Evolutionary conservation across 1,140 invertebrate species (phyloP).

Genomic region (Potamilus streckersoni): DNA sequence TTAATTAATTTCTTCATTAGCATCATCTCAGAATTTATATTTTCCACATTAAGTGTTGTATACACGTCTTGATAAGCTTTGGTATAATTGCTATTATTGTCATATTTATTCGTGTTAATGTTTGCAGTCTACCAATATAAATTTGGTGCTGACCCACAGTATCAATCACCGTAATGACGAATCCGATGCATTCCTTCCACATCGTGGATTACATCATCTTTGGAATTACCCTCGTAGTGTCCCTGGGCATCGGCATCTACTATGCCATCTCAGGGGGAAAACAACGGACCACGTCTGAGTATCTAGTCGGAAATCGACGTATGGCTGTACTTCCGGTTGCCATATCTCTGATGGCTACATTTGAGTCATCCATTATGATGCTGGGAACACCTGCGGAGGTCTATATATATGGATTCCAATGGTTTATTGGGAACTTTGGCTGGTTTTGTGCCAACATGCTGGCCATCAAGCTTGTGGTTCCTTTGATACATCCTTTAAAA

Average conservation of each 20-base stretch:
- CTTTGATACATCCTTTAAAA: conserved; percentile 62
- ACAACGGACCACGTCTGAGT: conserved; percentile 87
- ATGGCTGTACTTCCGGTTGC: conserved; percentile 56
- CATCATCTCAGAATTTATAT: too few relatives aligned
- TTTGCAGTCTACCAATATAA: too few relatives aligned
- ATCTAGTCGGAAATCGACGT: conserved; percentile 77
- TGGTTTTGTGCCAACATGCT: conserved; percentile 52
- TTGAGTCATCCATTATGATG: conserved; percentile 69
- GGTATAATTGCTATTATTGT: too few relatives aligned
- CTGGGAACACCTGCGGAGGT: conserved; percentile 55
- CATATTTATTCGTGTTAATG: too few relatives aligned
- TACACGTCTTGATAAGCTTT: too few relatives aligned
- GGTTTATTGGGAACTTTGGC: conserved; percentile 33
- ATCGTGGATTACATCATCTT: conserved; percentile 55
- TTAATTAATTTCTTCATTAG: too few relatives aligned
- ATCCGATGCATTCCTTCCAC: conserved; percentile 36
- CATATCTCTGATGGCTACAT: conserved; percentile 56
- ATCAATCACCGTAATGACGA: conserved; percentile 21
- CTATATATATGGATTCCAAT: conserved; percentile 52
- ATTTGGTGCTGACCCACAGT: too few relatives aligned
- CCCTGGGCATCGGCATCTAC: conserved; percentile 81
- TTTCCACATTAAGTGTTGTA: too few relatives aligned
- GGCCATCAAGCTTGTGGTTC: conserved; percentile 55
- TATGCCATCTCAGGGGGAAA: conserved; percentile 86
- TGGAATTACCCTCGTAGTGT: conserved; percentile 48